phyloP scores from a whole-genome alignment of 2,113 vertebrate genomes.

The Sphyrna mokarran region DNA sequence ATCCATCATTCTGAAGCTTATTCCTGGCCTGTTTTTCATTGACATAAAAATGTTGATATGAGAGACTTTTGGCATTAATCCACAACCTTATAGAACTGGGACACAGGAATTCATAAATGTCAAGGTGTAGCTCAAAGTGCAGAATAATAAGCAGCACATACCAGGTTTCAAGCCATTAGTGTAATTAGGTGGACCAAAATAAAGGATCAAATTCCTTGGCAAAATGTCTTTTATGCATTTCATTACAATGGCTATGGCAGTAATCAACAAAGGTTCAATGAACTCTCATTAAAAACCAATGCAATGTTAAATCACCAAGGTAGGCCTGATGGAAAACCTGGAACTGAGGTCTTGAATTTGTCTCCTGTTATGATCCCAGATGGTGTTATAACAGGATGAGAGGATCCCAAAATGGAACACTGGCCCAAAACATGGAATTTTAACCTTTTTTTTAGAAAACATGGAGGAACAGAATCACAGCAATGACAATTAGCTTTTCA shows the following conservation, averaged over 20 bases:
- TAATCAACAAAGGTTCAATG: not conserved
- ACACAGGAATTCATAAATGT: not conserved
- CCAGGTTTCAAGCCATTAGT: not conserved
- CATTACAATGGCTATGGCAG: not conserved
- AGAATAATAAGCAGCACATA: conserved; percentile 2
- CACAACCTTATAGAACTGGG: not conserved
- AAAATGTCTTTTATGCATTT: not conserved
- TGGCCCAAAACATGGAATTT: too few relatives aligned
- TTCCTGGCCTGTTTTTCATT: conserved; percentile 11
- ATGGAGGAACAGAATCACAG: too few relatives aligned
- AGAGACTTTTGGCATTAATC: not conserved
- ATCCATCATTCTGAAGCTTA: not conserved
- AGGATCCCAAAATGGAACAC: too few relatives aligned
- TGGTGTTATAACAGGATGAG: too few relatives aligned
- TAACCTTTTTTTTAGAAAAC: too few relatives aligned
- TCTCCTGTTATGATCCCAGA: too few relatives aligned
- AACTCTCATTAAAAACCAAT: not conserved
- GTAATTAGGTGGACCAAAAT: not conserved
- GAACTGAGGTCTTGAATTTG: too few relatives aligned
- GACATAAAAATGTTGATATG: not conserved
- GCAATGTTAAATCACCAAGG: not conserved
- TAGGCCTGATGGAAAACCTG: not conserved
- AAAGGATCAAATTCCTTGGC: not conserved
- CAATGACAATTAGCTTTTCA: too few relatives aligned
- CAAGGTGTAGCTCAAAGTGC: not conserved